A percentile compares a stretch with the other conserved stretches of the same genome.
Conservation (phyloP, 2,888 invertebrate species). For the Caenorhabditis doughertyi region DNA sequence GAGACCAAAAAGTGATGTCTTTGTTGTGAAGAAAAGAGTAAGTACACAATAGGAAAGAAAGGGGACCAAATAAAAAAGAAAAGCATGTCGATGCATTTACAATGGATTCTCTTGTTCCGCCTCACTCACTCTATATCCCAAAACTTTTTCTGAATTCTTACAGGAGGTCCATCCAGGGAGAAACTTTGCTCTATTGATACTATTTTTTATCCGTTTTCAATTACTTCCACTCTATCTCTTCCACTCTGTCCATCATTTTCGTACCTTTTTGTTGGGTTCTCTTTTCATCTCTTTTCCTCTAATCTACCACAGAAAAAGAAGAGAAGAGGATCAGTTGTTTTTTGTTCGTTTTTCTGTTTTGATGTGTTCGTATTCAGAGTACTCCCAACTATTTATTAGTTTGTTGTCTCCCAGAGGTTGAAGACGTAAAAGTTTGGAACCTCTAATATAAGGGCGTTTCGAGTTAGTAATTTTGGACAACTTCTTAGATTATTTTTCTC, state of each 20-base stretch:
- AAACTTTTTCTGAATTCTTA: neutral
- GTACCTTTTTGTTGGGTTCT: conserved; percentile 35
- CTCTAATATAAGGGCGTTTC: no score
- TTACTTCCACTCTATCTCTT: neutral
- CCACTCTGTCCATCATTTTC: conserved; percentile 38
- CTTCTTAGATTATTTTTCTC: no score
- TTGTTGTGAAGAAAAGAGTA: neutral
- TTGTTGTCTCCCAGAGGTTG: conserved; percentile 14
- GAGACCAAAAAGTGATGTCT: neutral
- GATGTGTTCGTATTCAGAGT: neutral
- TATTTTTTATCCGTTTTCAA: conserved; percentile 2
- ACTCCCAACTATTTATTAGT: conserved; percentile 14
- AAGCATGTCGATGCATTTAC: conserved; percentile 39
- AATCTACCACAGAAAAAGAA: neutral
- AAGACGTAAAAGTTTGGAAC: neutral
- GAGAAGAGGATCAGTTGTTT: conserved; percentile 21
- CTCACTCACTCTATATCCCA: conserved; percentile 17
- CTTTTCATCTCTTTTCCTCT: conserved; percentile 22
- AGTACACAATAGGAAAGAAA: conserved; percentile 3
- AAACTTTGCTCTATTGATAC: neutral
- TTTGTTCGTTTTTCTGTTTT: conserved; percentile 1
- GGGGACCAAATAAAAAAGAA: neutral
- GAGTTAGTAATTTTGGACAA: no score
- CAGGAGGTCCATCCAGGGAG: no score
- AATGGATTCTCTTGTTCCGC: conserved; percentile 29